Conservation (phyloP, 1,140 invertebrate species). For the Drosophila leontia region DNA sequence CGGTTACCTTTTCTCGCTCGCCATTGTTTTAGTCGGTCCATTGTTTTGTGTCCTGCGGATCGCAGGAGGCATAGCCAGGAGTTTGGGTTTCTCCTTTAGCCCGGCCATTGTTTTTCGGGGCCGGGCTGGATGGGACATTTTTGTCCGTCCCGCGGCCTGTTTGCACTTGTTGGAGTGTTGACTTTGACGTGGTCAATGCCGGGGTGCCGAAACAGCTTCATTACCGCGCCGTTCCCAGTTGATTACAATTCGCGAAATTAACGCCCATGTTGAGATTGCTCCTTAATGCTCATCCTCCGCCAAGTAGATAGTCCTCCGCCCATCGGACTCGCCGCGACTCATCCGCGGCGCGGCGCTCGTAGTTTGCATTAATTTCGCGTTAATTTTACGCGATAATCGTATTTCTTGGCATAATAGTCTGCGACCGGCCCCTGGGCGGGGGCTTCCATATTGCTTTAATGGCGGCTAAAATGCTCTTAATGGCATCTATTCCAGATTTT, state of each 20-base stretch:
- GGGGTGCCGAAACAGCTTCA: slow-evolving; percentile 56
- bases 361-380: slow-evolving; percentile 83
- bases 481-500: slow-evolving; percentile 82
- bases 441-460: slow-evolving; percentile 79
- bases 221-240: slow-evolving; percentile 51
- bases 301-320: slow-evolving; percentile 19
- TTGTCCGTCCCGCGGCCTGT: slow-evolving; percentile 14
- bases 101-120: slow-evolving; percentile 38
- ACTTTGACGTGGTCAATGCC: slow-evolving; percentile 63
- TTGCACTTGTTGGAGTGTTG: slow-evolving; percentile 49
- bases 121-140: slow-evolving; percentile 10
- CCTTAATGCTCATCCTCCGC: slow-evolving; percentile 43
- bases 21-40: slow-evolving; percentile 52
- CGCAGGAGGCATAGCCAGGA: neutral
- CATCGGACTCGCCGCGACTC: slow-evolving; percentile 1
- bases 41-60: slow-evolving; percentile 43
- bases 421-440: slow-evolving; percentile 4
- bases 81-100: slow-evolving; percentile 33
- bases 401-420: slow-evolving; percentile 64
- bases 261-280: slow-evolving; percentile 68
- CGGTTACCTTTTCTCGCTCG: slow-evolving; percentile 56
- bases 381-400: slow-evolving; percentile 79
- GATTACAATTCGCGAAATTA: slow-evolving; percentile 65
- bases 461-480: slow-evolving; percentile 76
- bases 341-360: slow-evolving; percentile 45